These are phyloP conservation scores for Pelecanoides urinatrix DNA, from an alignment of 2,113 vertebrate genomes.

Conservation along the genomic window DNA sequence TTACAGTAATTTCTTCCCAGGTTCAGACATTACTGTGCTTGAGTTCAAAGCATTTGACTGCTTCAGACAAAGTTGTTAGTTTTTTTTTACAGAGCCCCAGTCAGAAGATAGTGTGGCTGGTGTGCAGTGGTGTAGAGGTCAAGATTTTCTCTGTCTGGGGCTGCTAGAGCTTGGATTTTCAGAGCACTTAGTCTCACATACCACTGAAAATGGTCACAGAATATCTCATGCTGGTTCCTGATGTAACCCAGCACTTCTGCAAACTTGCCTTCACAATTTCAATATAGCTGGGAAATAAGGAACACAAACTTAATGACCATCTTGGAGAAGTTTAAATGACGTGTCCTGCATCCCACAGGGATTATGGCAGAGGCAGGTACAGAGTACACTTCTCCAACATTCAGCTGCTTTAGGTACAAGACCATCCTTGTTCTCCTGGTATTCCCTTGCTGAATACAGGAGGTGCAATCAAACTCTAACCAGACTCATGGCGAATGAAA, in stretches of 20 bases:
- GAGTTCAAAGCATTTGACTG: not conserved
- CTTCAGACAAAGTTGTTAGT: not conserved
- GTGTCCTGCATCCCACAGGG: not conserved
- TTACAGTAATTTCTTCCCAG: not conserved
- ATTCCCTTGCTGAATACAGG: not conserved
- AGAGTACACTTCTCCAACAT: not conserved
- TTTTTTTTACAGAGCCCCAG: not conserved
- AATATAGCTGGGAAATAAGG: not conserved
- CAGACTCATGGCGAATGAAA: rapidly evolving
- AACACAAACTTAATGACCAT: not conserved
- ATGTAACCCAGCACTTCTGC: not conserved
- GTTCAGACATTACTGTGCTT: not conserved
- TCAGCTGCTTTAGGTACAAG: not conserved
- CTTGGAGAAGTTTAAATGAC: not conserved
- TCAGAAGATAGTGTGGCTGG: not conserved
- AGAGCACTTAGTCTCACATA: not conserved
- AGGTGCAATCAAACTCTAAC: not conserved
- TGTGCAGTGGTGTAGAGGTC: not conserved
- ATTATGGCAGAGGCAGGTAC: not conserved
- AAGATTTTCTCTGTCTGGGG: not conserved
- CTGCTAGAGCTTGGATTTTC: not conserved
- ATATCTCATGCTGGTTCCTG: not conserved
- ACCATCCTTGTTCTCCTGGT: not conserved
- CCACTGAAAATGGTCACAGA: not conserved
- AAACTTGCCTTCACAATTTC: not conserved